Base-by-base conservation (phyloP, 2,888 invertebrate genomes). In the Prosapia bicincta region DNA sequence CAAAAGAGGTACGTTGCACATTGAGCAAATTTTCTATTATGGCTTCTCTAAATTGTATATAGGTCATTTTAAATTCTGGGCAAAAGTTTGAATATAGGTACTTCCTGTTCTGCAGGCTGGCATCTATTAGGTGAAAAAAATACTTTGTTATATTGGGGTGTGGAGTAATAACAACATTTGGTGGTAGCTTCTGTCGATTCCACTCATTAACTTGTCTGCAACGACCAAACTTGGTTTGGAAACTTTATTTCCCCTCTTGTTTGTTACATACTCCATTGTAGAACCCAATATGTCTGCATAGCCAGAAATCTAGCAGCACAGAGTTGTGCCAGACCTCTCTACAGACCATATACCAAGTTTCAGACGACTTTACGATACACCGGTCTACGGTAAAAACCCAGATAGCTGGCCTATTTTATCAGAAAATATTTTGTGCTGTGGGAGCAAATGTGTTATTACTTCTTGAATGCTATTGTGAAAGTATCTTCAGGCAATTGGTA, bases 191-290 rank as follows among this genome's bases (percentile, higher is more conserved):
- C 24, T 43, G 20, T 71, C 71, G n/a, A 71, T 71, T 10, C 71
- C 71, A 71, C 71, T 71, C 71, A 71, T 71, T n/a, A 23, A 30
- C 26, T 70, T 70, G 23, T 70, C 38, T 3, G 71, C 43, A 71
- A 71, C 43, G 23, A 28, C 54, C 71, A 71, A 54, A 23, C 71
- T 43, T 6, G 71, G 71, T 25, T 71, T 70, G 3, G 32, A 38
- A 28, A 20, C 25, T 15, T 13, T 38, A 20, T 20, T 26, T 3
- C 38, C 32, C 26, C 71, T 71, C 43, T 43, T 71, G 24, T 71
- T 71, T 32, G 20, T 71, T 9, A 71, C 71, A 71, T 71, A 24
- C 26, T 71, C 71, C 71, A 71, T 71, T 38, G 20, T 43, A 15
- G 71, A 43, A 25, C 38, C 38, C 15, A 38, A 38, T 38, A 38